Base-by-base conservation (phyloP, 2,888 invertebrate species). In the Aricia artaxerxes region DNA sequence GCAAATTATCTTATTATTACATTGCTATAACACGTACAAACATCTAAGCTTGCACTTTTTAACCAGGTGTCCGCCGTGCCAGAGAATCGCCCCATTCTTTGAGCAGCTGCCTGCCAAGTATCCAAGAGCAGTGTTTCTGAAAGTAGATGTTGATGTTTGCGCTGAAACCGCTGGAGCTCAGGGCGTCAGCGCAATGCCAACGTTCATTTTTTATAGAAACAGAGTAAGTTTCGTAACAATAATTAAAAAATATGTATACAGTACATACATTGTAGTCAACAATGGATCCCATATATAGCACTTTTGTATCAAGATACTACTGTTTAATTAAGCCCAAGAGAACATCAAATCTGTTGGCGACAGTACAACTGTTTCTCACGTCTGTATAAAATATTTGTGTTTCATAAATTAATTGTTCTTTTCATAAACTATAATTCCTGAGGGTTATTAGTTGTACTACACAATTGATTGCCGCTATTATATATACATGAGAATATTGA, bases 171-270 rank as follows among this genome's bases (percentile, higher is more conserved):
- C 99, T 1, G 96, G 97, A 44, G 95, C 96, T 16, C 97, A 99
- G 88, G 98, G 98, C 79, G 97, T 99, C 69, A 97, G 97, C 80
- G 98, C 99, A 0, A 99, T 99, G 99, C 99, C 99, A 40, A 99
- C 99, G 0, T 99, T 99, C 88, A 96, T 99, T 84, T 98, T 99
- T 88, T 99, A 98, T 90, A 96, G 97, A 84, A 99, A 97, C 89
- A 95, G 96, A 88, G 96, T 97, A 89, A 83, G 79, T 69, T 16
- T 31, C 11, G 57, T 16, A 76, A 53, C n/a, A 75, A 75, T 2
- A 44, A 40, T 1, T 0, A 38, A 4, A 57, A 16, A 57, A 13
- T 57, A 57, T 57, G 57, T 57, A 13, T 44, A 6, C 5, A 6
- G 5, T 44, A 44, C 44, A 44, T 44, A 44, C 44, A 44, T 44